These are phyloP conservation scores for Charanyca ferruginea DNA, from an alignment of 2,888 invertebrate species.

Conservation along the genomic window DNA sequence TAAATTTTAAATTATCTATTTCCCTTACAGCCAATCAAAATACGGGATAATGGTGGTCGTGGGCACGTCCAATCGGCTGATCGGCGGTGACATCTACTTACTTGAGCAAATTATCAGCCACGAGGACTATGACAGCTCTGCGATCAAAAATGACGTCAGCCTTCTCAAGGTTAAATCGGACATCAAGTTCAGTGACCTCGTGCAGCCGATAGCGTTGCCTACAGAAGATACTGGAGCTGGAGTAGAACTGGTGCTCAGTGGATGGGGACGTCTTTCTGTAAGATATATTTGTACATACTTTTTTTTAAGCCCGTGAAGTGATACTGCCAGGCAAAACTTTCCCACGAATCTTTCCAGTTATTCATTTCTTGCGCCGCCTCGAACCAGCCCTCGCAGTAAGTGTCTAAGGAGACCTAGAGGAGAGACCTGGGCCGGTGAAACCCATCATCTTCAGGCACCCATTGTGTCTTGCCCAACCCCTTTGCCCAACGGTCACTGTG, in stretches of 20 bases:
- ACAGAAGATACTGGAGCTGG: conserved; percentile 75
- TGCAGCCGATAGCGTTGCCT: conserved; percentile 81
- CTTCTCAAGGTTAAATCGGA: conserved; percentile 76
- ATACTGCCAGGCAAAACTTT: too few species aligned
- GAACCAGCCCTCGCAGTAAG: too few species aligned
- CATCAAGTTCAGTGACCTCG: conserved; percentile 77
- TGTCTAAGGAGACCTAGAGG: too few species aligned
- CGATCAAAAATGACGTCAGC: conserved; percentile 86
- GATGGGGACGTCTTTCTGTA: conserved; percentile 88
- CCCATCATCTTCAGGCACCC: too few species aligned
- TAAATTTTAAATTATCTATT: neutral
- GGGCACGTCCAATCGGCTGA: conserved; percentile 84
- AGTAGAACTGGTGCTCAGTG: conserved; percentile 79
- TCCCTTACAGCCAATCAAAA: conserved; percentile 66
- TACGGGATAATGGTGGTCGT: conserved; percentile 78
- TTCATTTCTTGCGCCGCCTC: too few species aligned
- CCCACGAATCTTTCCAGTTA: too few species aligned
- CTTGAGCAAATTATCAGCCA: conserved; percentile 83
- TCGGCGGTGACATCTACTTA: conserved; percentile 82
- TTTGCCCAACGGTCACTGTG: too few species aligned
- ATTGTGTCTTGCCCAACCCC: too few species aligned
- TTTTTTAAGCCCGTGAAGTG: too few species aligned
- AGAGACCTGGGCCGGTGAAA: too few species aligned
- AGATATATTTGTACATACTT: too few species aligned
- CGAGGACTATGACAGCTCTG: conserved; percentile 76